phyloP scores from a whole-genome alignment of 2,113 vertebrate genomes.

The Heterocephalus glaber region DNA sequence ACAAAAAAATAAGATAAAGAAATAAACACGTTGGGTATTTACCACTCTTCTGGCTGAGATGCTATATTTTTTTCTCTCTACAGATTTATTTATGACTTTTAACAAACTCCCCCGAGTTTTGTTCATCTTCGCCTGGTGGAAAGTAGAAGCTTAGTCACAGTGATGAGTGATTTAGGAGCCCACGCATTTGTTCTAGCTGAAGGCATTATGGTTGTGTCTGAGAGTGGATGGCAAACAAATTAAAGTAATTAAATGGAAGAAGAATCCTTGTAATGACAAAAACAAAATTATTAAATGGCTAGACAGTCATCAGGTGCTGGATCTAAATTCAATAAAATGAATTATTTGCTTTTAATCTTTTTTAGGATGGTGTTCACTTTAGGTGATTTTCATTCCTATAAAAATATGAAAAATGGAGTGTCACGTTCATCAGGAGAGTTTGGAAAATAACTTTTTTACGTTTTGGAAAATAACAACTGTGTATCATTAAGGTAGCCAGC shows the following conservation, averaged over 20 bases:
- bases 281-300: constrained; percentile 57
- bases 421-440: too few relatives aligned
- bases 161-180: not conserved
- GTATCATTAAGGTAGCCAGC: not conserved
- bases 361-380: not conserved
- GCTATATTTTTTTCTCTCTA: not conserved
- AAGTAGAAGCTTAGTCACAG: rapidly evolving
- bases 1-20: too few relatives aligned
- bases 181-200: rapidly evolving
- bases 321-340: constrained; percentile 42
- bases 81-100: not conserved
- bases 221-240: not conserved
- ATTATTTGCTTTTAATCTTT: not conserved
- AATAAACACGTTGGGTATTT: too few relatives aligned
- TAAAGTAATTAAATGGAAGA: constrained; percentile 55
- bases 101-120: not conserved
- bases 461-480: too few relatives aligned
- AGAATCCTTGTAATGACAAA: not conserved
- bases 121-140: rapidly evolving
- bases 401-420: not conserved
- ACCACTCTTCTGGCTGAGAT: not conserved
- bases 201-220: not conserved
- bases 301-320: not conserved
- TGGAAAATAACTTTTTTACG: too few relatives aligned
- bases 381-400: not conserved